Conservation (phyloP, 2,888 invertebrate species). For the Mythimna vitellina region DNA sequence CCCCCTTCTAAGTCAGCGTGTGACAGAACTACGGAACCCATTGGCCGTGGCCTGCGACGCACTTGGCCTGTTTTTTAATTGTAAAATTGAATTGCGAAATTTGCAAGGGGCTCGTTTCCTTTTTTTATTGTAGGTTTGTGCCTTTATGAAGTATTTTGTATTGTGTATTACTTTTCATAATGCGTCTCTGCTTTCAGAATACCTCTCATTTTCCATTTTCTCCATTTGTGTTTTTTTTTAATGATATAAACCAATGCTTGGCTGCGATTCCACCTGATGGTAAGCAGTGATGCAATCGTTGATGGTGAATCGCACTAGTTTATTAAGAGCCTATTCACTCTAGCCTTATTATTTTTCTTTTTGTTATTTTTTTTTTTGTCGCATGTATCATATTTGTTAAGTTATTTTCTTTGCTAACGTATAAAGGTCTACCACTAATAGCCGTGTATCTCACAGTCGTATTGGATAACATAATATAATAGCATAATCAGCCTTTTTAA, state of each 20-base stretch:
- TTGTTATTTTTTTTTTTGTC: background rate
- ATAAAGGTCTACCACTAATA: background rate
- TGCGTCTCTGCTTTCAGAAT: no score
- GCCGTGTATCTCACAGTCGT: background rate
- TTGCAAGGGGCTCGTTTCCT: slow-evolving; percentile 16
- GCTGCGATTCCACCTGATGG: no score
- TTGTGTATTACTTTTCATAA: background rate
- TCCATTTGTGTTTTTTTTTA: background rate
- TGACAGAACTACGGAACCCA: no score
- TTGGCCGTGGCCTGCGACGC: no score
- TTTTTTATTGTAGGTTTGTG: background rate
- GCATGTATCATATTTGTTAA: background rate
- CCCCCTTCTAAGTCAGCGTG: no score
- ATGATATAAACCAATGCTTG: background rate
- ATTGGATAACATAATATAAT: no score
- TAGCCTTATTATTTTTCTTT: background rate
- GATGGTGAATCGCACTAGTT: no score
- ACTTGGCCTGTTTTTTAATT: slow-evolving; percentile 25
- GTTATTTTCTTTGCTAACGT: background rate
- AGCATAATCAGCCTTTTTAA: no score
- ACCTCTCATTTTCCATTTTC: background rate
- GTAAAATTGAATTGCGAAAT: slow-evolving; percentile 4
- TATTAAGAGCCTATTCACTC: no score
- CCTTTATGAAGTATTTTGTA: background rate
- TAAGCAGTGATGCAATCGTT: no score